Percentiles rank a stretch among this genome's conserved stretches.
Evolutionary conservation across 2,888 invertebrate species (phyloP).

Genomic region (Eupeodes latifasciatus): DNA sequence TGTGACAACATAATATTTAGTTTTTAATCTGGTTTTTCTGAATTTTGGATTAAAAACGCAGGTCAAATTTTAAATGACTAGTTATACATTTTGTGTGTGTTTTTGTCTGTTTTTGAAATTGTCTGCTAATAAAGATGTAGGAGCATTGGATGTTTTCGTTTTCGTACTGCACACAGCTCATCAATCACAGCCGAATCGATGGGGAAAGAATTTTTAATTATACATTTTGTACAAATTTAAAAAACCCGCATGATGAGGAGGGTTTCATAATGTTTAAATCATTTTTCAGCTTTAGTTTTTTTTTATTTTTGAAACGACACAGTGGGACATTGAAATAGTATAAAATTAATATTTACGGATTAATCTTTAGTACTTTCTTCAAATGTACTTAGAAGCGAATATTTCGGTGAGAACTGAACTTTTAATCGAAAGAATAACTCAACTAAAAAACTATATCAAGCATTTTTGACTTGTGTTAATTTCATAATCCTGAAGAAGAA

Average conservation of each 20-base stretch:
- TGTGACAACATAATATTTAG: conserved; percentile 7
- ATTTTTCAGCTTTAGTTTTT: neutral
- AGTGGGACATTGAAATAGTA: neutral
- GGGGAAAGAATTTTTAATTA: conserved; percentile 63
- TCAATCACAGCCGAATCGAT: conserved; percentile 64
- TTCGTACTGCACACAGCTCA: conserved; percentile 35
- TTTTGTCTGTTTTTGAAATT: neutral
- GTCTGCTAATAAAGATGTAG: conserved; percentile 48
- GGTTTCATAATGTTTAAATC: conserved; percentile 47
- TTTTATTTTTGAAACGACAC: neutral
- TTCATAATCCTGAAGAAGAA: too few relatives aligned
- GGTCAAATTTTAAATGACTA: conserved; percentile 5
- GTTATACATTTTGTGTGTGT: neutral
- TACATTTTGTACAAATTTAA: conserved; percentile 44
- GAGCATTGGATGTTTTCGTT: conserved; percentile 26
- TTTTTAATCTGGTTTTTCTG: neutral
- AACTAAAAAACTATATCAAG: too few relatives aligned
- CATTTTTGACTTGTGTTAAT: too few relatives aligned
- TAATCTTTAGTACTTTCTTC: too few relatives aligned
- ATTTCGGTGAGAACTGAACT: too few relatives aligned
- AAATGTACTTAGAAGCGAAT: too few relatives aligned
- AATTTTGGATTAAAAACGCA: neutral
- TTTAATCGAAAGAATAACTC: too few relatives aligned
- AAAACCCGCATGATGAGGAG: conserved; percentile 47
- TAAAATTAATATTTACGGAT: too few relatives aligned